Percentiles rank a stretch among this genome's conserved stretches.
Evolutionary conservation across 2,797 vertebrate genomes (phyloP).

Genomic region (Mustela erminea): DNA sequence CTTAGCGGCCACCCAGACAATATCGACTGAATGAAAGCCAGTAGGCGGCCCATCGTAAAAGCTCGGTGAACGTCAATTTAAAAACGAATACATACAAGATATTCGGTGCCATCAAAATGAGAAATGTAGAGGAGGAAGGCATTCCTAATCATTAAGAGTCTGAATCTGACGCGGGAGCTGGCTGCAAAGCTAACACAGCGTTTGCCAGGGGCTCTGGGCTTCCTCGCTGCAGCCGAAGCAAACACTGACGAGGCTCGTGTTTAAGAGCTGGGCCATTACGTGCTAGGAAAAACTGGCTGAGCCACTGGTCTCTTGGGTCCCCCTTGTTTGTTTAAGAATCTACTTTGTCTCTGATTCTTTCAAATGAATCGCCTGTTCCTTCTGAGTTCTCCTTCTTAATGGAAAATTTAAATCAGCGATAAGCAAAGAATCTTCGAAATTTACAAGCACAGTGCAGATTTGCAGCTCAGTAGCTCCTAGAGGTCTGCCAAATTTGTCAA

Average conservation of each 20-base stretch:
- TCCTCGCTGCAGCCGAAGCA: neutral
- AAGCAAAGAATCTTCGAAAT: neutral
- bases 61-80: neutral
- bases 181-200: neutral
- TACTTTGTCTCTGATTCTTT: neutral
- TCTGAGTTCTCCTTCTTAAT: neutral
- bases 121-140: neutral
- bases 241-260: neutral
- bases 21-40: neutral
- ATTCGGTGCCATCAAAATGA: neutral
- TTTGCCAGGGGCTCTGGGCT: neutral
- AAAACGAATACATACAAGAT: neutral
- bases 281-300: neutral
- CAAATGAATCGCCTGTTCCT: neutral
- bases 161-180: neutral
- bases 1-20: neutral
- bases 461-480: neutral
- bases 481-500: constrained; percentile 60
- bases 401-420: constrained; percentile 13
- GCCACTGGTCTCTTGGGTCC: neutral
- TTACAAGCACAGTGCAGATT: neutral
- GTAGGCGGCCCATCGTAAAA: neutral
- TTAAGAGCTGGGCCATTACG: neutral
- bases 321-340: constrained; percentile 37
- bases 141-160: neutral